Base-by-base conservation (phyloP, 2,797 vertebrate genomes). In the Loriculus beryllinus region DNA sequence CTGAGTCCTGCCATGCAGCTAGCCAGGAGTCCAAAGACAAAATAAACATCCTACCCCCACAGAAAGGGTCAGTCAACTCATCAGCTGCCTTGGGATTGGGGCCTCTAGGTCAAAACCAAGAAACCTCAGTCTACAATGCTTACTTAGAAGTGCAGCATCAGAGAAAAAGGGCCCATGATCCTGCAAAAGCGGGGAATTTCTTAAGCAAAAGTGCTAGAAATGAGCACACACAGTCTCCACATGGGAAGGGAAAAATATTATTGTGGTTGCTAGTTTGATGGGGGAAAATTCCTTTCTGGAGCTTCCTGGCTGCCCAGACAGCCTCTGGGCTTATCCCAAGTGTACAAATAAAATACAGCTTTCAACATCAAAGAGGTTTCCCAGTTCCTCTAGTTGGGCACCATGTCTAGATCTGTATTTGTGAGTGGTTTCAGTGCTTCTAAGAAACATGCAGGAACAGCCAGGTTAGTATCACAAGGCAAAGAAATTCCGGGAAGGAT, bases 301-400 rank as follows among this genome's bases (percentile, higher is more conserved):
- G 71, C 49, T 91, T 95, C 82, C 82, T 91, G 64, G 65, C 89
- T 89, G 18, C 48, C 60, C 60, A 92, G 78, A 87, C 71, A 91
- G 81, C 75, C 71, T 56, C 78, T 84, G 51, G 74, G 78, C 51
- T 95, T 90, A 77, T 89, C 79, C 37, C 21, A 71, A 80, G 64
- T 21, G 7, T 52, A 82, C 68, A 82, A 85, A 89, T 57, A 92
- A 90, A 90, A 84, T 28, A 93, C 31, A 93, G 60, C 40, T 91
- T 85, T 87, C 43, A 59, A 52, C 71, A 85, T 80, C 71, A 94
- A 93, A 96, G 82, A 91, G 64, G 79, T 75, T 95, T 94, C 92
- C 91, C 48, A 49, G 62, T 78, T 92, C 52, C 37, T 87, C 8
- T 82, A 42, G 12, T 7, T 62, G 45, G 48, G 39, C 52, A 75